A percentile compares a stretch with the other conserved stretches of the same genome.
These are phyloP conservation scores for Philonicus albiceps DNA, from an alignment of 2,888 invertebrate species.

Conservation along the genomic window DNA sequence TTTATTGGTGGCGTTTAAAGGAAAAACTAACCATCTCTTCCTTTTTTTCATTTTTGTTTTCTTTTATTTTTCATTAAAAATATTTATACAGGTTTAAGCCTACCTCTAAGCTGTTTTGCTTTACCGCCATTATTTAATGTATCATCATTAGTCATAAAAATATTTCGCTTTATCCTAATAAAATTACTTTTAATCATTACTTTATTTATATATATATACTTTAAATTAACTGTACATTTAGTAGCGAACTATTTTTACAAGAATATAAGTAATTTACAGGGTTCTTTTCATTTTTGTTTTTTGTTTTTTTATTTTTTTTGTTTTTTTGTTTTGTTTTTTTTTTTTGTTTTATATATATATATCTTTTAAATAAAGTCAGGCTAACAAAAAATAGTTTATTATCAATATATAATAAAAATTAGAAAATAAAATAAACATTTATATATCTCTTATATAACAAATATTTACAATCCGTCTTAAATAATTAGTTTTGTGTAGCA, in stretches of 20 bases:
- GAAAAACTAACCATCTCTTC: slow-evolving; percentile 14
- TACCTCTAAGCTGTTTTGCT: background rate
- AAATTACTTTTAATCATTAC: slow-evolving; percentile 22
- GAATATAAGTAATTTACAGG: slow-evolving; percentile 37
- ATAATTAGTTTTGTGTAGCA: slow-evolving; percentile 32
- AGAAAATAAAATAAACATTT: slow-evolving; percentile 34
- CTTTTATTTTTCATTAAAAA: slow-evolving; percentile 13
- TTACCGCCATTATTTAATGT: background rate
- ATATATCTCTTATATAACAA: slow-evolving; percentile 36
- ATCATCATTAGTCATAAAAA: slow-evolving; percentile 28
- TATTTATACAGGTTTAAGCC: slow-evolving; percentile 24
- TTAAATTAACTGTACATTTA: slow-evolving; percentile 41
- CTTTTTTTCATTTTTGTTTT: background rate
- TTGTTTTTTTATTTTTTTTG: slow-evolving; percentile 17
- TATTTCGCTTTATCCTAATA: slow-evolving; percentile 36
- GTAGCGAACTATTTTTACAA: slow-evolving; percentile 37
- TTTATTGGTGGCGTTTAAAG: slow-evolving; percentile 21
- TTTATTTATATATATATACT: slow-evolving; percentile 4
- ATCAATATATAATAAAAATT: slow-evolving; percentile 29
- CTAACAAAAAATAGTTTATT: slow-evolving; percentile 33
- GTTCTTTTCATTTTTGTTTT: background rate
- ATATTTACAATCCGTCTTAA: slow-evolving; percentile 32
- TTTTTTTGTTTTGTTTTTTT: background rate
- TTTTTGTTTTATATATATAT: slow-evolving; percentile 5
- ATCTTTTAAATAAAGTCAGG: slow-evolving; percentile 36